Evolutionary conservation across 2,888 invertebrate species (phyloP).

Genomic region (Papilio gigon): DNA sequence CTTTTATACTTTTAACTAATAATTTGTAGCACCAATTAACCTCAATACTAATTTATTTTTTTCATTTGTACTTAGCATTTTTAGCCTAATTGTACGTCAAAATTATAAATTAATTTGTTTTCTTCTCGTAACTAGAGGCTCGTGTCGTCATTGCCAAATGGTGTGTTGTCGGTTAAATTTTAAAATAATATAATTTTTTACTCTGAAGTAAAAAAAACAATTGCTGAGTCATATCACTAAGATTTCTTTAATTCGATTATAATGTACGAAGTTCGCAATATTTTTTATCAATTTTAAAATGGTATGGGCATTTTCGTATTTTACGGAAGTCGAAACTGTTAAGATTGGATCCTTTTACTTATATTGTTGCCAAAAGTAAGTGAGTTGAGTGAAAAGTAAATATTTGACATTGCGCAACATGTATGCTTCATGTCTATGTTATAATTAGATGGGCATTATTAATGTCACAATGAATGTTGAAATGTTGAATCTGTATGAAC

Average conservation of each 20-base stretch:
- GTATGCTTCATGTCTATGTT: background rate
- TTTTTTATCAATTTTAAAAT: conserved; percentile 41
- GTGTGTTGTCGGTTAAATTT: background rate
- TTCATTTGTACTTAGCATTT: conserved; percentile 31
- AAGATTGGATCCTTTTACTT: conserved; percentile 28
- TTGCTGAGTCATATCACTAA: conserved; percentile 39
- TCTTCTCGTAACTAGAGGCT: background rate
- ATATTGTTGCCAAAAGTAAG: conserved; percentile 10
- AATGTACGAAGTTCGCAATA: conserved; percentile 37
- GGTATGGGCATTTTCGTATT: conserved; percentile 48
- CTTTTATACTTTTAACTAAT: conserved; percentile 44
- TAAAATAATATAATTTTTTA: conserved; percentile 15
- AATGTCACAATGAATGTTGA: conserved; percentile 17
- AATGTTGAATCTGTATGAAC: background rate
- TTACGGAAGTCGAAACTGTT: background rate
- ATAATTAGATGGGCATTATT: background rate
- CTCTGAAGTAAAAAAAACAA: conserved; percentile 13
- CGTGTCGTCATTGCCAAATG: conserved; percentile 1
- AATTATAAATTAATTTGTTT: conserved; percentile 11
- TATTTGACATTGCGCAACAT: background rate
- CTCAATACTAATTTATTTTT: conserved; percentile 34
- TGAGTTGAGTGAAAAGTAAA: background rate
- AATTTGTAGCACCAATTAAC: conserved; percentile 27
- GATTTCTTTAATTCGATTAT: conserved; percentile 31
- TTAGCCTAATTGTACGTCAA: conserved; percentile 22